These are phyloP conservation scores for Emberiza fucata DNA, from an alignment of 2,113 vertebrate species.

Conservation along the genomic window DNA sequence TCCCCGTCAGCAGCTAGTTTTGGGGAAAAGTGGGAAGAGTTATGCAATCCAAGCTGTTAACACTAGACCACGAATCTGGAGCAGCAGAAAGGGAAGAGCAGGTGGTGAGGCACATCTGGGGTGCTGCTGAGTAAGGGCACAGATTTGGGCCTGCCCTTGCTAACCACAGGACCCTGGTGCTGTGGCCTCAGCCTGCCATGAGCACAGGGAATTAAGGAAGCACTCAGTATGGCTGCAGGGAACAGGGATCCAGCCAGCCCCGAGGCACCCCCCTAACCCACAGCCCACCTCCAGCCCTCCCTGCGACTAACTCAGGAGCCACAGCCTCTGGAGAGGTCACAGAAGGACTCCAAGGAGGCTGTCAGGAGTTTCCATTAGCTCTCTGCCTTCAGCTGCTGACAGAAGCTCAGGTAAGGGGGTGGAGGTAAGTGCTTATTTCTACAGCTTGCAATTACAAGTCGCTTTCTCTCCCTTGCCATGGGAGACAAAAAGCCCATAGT, in stretches of 20 bases:
- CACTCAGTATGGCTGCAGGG: not conserved
- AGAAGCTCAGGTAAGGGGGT: not conserved
- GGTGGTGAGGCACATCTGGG: not conserved
- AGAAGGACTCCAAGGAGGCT: not conserved
- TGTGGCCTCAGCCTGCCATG: not conserved
- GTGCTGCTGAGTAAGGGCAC: not conserved
- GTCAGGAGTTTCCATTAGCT: not conserved
- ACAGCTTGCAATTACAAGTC: not conserved
- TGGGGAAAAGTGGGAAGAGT: not conserved
- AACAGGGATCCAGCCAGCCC: not conserved
- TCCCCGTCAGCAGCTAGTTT: not conserved
- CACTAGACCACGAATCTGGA: fast-evolving
- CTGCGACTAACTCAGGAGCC: not conserved
- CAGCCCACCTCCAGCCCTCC: not conserved
- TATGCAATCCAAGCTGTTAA: not conserved
- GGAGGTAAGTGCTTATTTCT: not conserved
- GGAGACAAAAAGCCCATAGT: not conserved
- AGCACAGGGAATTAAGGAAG: not conserved
- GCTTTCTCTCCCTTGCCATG: not conserved
- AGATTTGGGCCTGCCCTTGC: not conserved
- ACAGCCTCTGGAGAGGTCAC: not conserved
- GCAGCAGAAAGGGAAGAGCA: not conserved
- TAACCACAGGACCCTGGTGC: not conserved
- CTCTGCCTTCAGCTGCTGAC: not conserved
- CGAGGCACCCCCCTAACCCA: fast-evolving